Evolutionary conservation across 2,797 vertebrate species (phyloP).

Genomic region (Neosilurus mollespiculum): DNA sequence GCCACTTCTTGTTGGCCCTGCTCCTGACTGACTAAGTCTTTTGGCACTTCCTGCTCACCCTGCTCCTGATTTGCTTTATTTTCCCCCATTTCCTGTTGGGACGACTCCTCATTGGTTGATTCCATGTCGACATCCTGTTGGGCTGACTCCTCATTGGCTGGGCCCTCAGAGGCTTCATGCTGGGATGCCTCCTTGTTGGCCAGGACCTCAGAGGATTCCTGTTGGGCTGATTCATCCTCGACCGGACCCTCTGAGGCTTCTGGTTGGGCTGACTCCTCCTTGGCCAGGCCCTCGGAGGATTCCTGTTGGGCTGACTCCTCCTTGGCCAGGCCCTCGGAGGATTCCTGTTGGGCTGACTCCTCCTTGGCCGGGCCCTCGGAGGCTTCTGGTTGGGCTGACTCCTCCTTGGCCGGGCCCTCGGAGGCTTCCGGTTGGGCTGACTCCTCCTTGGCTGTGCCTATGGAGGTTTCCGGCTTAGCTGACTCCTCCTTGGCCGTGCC

Average conservation of each 20-base stretch:
- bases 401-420: neutral
- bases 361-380: neutral
- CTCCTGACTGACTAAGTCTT: neutral
- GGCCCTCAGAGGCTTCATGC: neutral
- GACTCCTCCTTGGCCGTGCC: conserved; percentile 34
- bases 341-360: neutral
- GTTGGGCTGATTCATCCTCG: neutral
- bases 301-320: neutral
- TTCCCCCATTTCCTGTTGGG: neutral
- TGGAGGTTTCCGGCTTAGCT: neutral
- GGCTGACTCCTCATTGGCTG: neutral
- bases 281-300: neutral
- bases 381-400: neutral
- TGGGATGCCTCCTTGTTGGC: neutral
- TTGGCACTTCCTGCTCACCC: neutral
- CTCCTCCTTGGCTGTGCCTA: neutral
- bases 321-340: neutral
- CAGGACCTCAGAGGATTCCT: neutral
- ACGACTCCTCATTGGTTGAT: too few species aligned
- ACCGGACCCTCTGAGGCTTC: neutral
- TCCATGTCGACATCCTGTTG: neutral
- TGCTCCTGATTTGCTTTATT: neutral
- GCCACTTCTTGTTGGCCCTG: neutral
- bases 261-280: neutral
- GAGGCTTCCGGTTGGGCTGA: neutral